These are phyloP conservation scores for Isotomurus palustris DNA, from an alignment of 2,888 invertebrate species.

Conservation along the genomic window DNA sequence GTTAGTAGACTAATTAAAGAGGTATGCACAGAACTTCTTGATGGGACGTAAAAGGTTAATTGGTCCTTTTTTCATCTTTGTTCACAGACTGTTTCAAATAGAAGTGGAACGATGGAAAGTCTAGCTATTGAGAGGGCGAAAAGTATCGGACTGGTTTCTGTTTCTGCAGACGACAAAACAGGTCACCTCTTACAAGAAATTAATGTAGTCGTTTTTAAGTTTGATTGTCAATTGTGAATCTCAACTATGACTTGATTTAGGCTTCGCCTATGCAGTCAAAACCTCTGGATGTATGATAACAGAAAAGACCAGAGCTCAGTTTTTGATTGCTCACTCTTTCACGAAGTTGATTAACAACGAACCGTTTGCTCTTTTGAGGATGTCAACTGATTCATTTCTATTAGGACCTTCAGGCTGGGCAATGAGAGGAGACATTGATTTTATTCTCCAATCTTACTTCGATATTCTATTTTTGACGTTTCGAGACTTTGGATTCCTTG, in stretches of 20 bases:
- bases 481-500: neutral
- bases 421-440: neutral
- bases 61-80: too few relatives aligned
- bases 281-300: neutral
- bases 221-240: too few relatives aligned
- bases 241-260: too few relatives aligned
- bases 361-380: neutral
- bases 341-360: neutral
- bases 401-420: slow-evolving; percentile 7
- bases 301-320: neutral
- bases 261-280: too few relatives aligned
- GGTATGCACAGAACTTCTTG: slow-evolving; percentile 2
- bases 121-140: too few relatives aligned
- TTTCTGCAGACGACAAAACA: too few relatives aligned
- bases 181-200: too few relatives aligned
- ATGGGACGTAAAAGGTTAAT: too few relatives aligned
- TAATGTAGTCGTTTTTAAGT: too few relatives aligned
- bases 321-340: neutral
- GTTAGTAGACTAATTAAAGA: neutral
- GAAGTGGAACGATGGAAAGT: too few relatives aligned
- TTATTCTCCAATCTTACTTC: neutral
- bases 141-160: too few relatives aligned
- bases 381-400: neutral
- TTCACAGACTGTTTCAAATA: too few relatives aligned
- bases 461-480: neutral